Percentiles rank a stretch among this genome's conserved stretches.
These are phyloP conservation scores for Micoletzkya japonica DNA, from an alignment of 2,888 invertebrate genomes.

Conservation along the genomic window DNA sequence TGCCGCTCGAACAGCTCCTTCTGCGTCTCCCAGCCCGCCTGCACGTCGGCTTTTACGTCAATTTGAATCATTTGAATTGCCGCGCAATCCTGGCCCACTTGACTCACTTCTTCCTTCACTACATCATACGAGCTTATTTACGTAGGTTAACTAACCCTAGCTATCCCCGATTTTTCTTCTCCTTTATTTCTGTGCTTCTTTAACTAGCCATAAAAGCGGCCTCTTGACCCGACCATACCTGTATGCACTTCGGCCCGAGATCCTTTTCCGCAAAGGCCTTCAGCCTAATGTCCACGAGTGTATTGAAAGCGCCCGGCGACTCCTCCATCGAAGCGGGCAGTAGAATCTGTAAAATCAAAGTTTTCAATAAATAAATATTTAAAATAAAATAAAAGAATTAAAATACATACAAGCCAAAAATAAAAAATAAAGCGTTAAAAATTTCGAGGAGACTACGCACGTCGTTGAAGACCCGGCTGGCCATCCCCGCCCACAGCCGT, in stretches of 20 bases:
- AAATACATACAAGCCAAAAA: not conserved
- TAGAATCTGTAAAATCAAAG: conserved; percentile 73
- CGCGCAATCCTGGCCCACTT: too few relatives aligned
- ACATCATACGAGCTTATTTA: too few relatives aligned
- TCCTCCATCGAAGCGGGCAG: conserved; percentile 86
- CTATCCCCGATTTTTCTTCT: too few relatives aligned
- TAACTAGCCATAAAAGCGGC: not conserved
- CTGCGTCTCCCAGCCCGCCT: conserved; percentile 80
- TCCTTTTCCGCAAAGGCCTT: conserved; percentile 93
- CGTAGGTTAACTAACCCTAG: too few relatives aligned
- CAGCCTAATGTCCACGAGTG: conserved; percentile 83
- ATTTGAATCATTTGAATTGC: too few relatives aligned
- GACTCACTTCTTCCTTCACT: too few relatives aligned
- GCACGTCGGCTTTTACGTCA: conserved; percentile 28
- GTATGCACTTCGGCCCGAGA: conserved; percentile 82
- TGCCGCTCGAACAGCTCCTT: conserved; percentile 73
- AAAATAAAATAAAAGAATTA: not conserved
- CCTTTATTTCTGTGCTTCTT: not conserved
- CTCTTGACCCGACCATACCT: too few relatives aligned
- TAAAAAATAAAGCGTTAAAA: not conserved
- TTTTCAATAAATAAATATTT: not conserved
- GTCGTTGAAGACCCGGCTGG: conserved; percentile 59
- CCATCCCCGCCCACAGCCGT: conserved; percentile 69
- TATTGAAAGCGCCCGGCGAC: conserved; percentile 69
- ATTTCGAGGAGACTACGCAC: conserved; percentile 6